Conservation (phyloP, 1,140 invertebrate species). For the Hyles euphorbiae region DNA sequence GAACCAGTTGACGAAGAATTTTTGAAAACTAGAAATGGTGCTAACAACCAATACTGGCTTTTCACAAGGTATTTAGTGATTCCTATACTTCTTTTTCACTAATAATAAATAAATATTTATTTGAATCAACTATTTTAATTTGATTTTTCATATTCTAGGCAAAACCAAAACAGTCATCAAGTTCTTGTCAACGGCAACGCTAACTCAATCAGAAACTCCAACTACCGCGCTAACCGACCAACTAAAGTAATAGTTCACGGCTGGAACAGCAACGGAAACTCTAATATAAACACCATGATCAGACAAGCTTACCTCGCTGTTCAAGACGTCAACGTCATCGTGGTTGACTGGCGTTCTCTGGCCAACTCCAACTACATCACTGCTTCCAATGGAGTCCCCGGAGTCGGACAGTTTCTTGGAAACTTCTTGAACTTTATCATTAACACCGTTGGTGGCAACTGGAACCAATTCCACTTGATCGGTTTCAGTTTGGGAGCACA, state of each 20-base stretch:
- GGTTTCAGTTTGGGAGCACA: slow-evolving; percentile 92
- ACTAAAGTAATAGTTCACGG: slow-evolving; percentile 45
- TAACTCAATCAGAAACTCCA: slow-evolving; percentile 36
- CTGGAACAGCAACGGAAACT: slow-evolving; percentile 44
- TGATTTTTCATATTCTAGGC: slow-evolving; percentile 14
- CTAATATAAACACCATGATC: slow-evolving; percentile 30
- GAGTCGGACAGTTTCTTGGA: slow-evolving; percentile 47
- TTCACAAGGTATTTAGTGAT: slow-evolving; percentile 39
- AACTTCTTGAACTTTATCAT: slow-evolving; percentile 69
- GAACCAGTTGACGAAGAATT: slow-evolving; percentile 15
- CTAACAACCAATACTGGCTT: slow-evolving; percentile 36
- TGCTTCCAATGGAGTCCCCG: slow-evolving; percentile 69
- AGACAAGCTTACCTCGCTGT: slow-evolving; percentile 56
- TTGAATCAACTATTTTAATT: too few species aligned
- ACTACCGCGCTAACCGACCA: slow-evolving; percentile 28
- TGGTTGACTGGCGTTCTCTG: slow-evolving; percentile 79
- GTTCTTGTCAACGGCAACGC: slow-evolving; percentile 33
- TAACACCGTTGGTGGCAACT: slow-evolving; percentile 32
- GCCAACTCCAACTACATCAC: slow-evolving; percentile 72
- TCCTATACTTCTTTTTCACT: background rate
- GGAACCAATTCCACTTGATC: slow-evolving; percentile 84
- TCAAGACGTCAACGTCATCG: slow-evolving; percentile 77
- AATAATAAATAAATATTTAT: too few species aligned
- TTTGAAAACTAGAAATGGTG: slow-evolving; percentile 23
- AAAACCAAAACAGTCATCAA: slow-evolving; percentile 37